These are phyloP conservation scores for Pelvicachromis taeniatus DNA, from an alignment of 2,113 vertebrate species.

Conservation along the genomic window DNA sequence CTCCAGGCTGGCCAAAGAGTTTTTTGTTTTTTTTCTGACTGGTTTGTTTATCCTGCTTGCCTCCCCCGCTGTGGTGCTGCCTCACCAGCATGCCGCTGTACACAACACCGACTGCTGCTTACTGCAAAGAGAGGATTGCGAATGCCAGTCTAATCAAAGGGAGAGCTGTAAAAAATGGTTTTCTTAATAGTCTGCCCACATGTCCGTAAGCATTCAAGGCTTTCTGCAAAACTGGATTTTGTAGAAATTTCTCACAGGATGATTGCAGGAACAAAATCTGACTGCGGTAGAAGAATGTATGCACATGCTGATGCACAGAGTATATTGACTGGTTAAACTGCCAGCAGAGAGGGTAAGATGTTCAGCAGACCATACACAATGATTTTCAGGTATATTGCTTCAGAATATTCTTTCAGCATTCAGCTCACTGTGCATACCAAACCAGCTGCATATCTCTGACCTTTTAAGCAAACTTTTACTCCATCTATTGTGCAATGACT, in stretches of 20 bases:
- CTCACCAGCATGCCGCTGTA: background rate
- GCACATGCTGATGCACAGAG: background rate
- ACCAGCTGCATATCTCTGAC: slow-evolving; percentile 6
- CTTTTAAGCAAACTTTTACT: slow-evolving; percentile 8
- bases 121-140: background rate
- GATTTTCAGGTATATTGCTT: background rate
- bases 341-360: background rate
- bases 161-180: background rate
- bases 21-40: background rate
- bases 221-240: background rate
- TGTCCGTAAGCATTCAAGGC: background rate
- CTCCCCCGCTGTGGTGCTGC: slow-evolving; percentile 40
- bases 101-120: background rate
- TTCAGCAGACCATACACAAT: background rate
- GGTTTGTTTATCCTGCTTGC: slow-evolving; percentile 51
- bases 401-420: background rate
- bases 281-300: background rate
- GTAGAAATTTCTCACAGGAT: background rate
- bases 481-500: background rate
- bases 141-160: background rate
- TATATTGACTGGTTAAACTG: background rate
- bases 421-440: background rate
- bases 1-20: slow-evolving; percentile 46
- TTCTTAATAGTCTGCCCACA: background rate
- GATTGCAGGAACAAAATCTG: background rate